Evolutionary conservation across 2,888 invertebrate genomes (phyloP).

Genomic region (Pteria penguin): DNA sequence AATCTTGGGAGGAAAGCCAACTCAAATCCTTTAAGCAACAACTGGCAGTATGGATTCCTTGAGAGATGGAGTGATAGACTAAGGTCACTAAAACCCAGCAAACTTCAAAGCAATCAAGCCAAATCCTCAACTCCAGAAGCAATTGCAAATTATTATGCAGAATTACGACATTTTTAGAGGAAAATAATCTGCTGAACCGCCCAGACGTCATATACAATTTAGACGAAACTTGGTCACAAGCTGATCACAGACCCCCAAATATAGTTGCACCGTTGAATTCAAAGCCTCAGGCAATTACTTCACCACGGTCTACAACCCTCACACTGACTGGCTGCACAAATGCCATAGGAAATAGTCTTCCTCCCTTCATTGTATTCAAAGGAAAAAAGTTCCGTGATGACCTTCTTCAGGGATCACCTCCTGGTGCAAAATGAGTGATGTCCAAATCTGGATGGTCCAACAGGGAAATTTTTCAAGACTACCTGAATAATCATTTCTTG

Average conservation of each 20-base stretch:
- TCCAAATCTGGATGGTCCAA: slow-evolving; percentile 42
- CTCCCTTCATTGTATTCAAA: slow-evolving; percentile 24
- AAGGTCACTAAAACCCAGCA: slow-evolving; percentile 30
- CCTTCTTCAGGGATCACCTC: slow-evolving; percentile 34
- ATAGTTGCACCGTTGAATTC: slow-evolving; percentile 22
- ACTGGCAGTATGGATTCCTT: slow-evolving; percentile 32
- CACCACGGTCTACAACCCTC: slow-evolving; percentile 28
- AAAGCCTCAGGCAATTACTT: slow-evolving; percentile 29
- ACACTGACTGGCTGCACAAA: slow-evolving; percentile 26
- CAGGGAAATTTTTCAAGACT: slow-evolving; percentile 29
- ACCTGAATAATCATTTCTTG: slow-evolving; percentile 27
- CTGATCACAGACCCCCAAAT: slow-evolving; percentile 35
- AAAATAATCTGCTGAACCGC: slow-evolving; percentile 26
- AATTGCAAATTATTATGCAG: slow-evolving; percentile 31
- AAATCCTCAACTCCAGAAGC: too few relatives aligned
- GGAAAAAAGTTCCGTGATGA: slow-evolving; percentile 29
- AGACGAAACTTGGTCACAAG: slow-evolving; percentile 35
- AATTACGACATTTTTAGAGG: slow-evolving; percentile 23
- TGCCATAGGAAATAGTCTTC: slow-evolving; percentile 15
- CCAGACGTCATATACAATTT: slow-evolving; percentile 29
- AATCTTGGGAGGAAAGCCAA: slow-evolving; percentile 8
- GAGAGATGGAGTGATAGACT: slow-evolving; percentile 31
- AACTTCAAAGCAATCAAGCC: slow-evolving; percentile 27
- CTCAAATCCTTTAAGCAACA: slow-evolving; percentile 33
- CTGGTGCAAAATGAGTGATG: slow-evolving; percentile 34